A percentile compares a stretch with the other conserved stretches of the same genome.
These are phyloP conservation scores for Arnoldichthys spilopterus DNA, from an alignment of 2,797 vertebrate genomes.

Conservation along the genomic window DNA sequence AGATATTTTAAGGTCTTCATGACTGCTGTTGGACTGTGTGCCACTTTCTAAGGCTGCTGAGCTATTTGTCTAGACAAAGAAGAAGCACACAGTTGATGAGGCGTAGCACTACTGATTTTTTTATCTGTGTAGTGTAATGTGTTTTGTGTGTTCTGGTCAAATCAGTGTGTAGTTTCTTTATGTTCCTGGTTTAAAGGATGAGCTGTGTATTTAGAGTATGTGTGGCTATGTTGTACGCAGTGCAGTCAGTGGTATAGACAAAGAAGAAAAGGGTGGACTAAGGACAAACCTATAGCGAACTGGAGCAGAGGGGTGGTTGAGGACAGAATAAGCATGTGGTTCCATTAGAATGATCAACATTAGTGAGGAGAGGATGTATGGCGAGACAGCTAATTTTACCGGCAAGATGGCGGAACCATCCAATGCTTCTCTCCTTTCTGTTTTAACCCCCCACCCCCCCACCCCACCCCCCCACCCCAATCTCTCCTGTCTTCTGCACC, in stretches of 20 bases:
- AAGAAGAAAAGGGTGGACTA: background rate
- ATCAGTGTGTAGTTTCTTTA: background rate
- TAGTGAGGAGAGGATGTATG: background rate
- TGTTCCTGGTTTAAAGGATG: background rate
- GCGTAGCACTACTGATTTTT: constrained; percentile 53
- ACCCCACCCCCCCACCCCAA: background rate
- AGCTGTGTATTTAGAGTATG: background rate
- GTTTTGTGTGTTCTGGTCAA: constrained; percentile 20
- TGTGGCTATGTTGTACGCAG: background rate
- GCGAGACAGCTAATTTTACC: constrained; percentile 15
- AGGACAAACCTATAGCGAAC: background rate
- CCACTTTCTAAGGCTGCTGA: constrained; percentile 44
- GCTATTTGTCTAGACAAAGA: constrained; percentile 57
- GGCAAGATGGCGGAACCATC: constrained; percentile 76
- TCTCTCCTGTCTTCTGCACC: constrained; percentile 4
- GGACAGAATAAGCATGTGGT: background rate
- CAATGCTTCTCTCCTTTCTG: constrained; percentile 22
- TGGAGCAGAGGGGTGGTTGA: background rate
- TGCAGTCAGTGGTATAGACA: background rate
- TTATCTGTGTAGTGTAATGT: constrained; percentile 27
- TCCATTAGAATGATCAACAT: background rate
- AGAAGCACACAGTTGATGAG: constrained; percentile 45
- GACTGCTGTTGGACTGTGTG: constrained; percentile 41
- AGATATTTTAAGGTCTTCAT: background rate
- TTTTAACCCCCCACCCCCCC: constrained; percentile 8